Conservation (phyloP, 2,113 vertebrate species). For the Willisornis vidua region DNA sequence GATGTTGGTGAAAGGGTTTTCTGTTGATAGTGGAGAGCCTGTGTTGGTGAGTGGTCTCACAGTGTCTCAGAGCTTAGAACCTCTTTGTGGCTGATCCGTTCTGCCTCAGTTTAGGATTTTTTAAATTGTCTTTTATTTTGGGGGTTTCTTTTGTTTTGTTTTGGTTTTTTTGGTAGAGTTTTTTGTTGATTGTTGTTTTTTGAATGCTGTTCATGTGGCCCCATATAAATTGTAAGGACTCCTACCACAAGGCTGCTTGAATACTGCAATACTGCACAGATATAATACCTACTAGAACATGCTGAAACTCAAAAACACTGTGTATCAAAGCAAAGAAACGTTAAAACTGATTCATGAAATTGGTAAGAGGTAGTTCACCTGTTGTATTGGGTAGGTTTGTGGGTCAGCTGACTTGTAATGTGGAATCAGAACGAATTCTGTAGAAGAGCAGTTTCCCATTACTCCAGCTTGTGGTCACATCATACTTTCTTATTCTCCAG, state of each 20-base stretch:
- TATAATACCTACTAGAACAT: background rate
- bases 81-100: background rate
- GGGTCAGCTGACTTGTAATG: background rate
- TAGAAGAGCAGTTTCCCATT: background rate
- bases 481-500: background rate
- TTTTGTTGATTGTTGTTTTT: background rate
- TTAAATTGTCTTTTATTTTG: no score
- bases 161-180: no score
- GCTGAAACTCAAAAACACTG: background rate
- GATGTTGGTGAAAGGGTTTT: background rate
- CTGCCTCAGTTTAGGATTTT: fast-evolving
- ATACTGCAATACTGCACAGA: background rate
- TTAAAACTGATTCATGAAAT: background rate
- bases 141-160: no score
- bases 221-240: background rate
- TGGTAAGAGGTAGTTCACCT: background rate
- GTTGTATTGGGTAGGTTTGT: background rate
- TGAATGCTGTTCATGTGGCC: background rate
- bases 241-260: background rate
- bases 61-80: background rate
- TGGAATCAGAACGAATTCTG: background rate
- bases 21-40: background rate
- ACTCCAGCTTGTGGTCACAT: background rate
- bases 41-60: background rate
- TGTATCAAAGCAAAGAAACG: background rate